Base-by-base conservation (phyloP, 2,113 vertebrate species). In the Trichomycterus rosablanca region DNA sequence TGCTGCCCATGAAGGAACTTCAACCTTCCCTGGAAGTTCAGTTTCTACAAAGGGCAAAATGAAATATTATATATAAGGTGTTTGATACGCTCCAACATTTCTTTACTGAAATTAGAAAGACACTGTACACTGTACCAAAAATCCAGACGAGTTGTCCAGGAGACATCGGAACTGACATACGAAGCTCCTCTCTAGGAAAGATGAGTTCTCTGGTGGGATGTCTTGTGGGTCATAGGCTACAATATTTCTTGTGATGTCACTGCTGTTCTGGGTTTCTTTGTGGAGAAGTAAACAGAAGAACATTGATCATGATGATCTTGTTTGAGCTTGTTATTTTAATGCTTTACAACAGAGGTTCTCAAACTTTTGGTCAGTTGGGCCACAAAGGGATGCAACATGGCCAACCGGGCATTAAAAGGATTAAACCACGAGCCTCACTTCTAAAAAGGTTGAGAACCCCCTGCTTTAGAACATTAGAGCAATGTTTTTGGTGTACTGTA, bases 111-210 rank as follows among this genome's bases (percentile, higher is more conserved):
- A 22, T 15, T 12, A 4, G 8, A 46, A 37, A 18, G n/a, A 11
- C 7, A n/a, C 4, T n/a, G 14, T 23, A 18, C 11, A 28, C 24
- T 15, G 74, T 75, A 87, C 86, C 76, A 84, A 64, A 56, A 89
- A 88, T 15, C 84, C 84, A 0, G 86, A 85, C 5, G 84, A 87
- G 48, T 81, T 86, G 75, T 86, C 86, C 63, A 87, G 75, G 19
- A 89, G 81, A 70, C 87, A 89, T 28, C 81, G 76, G 50, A 89
- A 88, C 8, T 73, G 68, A 59, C 86, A 88, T 39, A 81, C 73
- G 1, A 89, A 87, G 55, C 70, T 85, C 55, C 86, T 74, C 58
- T 89, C 84, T 40, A 86, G 79, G 56, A 85, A 85, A 43, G 77
- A 80, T 1, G 81, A 81, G 66, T 84, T 83, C 44, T 87, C 83